Conservation (phyloP, 2,888 invertebrate species). For the Melieria crassipennis region DNA sequence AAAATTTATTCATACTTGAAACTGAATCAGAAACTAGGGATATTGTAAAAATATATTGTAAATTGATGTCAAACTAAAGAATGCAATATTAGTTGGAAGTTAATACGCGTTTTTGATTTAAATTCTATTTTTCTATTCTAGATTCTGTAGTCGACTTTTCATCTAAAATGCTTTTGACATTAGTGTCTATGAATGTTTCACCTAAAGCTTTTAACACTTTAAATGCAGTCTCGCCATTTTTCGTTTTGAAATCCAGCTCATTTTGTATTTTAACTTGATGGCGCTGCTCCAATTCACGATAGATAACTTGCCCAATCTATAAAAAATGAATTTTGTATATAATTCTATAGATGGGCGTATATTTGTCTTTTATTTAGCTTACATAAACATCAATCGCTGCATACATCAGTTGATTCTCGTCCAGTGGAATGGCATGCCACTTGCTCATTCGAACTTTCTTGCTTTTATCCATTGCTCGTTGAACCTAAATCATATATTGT, state of each 20-base stretch:
- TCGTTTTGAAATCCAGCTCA: constrained; percentile 52
- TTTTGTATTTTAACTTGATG: constrained; percentile 52
- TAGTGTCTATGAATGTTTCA: constrained; percentile 51
- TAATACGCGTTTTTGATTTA: background rate
- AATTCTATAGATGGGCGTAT: background rate
- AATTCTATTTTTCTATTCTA: background rate
- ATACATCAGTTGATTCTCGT: constrained; percentile 69
- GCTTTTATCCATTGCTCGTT: constrained; percentile 69
- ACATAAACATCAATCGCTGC: constrained; percentile 76
- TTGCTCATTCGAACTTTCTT: constrained; percentile 70
- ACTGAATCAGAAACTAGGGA: no score
- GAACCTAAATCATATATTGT: constrained; percentile 63
- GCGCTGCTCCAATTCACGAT: constrained; percentile 55
- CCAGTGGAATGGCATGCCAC: constrained; percentile 71
- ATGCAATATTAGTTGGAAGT: no score
- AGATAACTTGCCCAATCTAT: constrained; percentile 64
- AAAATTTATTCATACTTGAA: background rate
- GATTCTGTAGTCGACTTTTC: background rate
- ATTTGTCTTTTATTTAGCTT: constrained; percentile 50
- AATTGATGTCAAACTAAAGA: no score
- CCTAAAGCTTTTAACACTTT: constrained; percentile 59
- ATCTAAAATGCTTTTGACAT: background rate
- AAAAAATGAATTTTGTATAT: background rate
- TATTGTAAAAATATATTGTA: no score
- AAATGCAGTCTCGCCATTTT: constrained; percentile 59